A percentile compares a stretch with the other conserved stretches of the same genome.
Conservation (phyloP, 2,888 invertebrate genomes). For the Hypolimnas misippus region DNA sequence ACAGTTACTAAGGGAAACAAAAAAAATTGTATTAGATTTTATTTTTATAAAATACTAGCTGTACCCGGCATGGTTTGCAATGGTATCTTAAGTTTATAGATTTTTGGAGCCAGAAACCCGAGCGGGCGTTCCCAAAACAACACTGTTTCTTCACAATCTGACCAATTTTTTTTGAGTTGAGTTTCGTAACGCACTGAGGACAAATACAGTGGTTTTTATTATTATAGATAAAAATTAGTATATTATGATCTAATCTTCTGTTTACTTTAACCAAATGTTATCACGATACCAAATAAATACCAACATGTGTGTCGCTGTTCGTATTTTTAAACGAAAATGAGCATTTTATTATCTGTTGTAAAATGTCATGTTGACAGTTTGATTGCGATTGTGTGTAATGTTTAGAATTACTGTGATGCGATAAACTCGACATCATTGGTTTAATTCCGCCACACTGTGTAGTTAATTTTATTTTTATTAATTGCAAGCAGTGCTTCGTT, state of each 20-base stretch:
- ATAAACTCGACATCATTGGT: conserved; percentile 21
- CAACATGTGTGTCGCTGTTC: conserved; percentile 12
- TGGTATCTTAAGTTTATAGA: too few relatives aligned
- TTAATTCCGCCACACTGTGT: conserved; percentile 4
- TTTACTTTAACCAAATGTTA: not conserved
- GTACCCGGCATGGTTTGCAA: too few relatives aligned
- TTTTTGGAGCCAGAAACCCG: too few relatives aligned
- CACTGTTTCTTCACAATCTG: too few relatives aligned
- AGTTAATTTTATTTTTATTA: conserved; percentile 4
- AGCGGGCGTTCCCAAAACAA: too few relatives aligned
- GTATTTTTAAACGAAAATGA: conserved; percentile 10
- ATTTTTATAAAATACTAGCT: too few relatives aligned
- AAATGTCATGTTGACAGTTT: conserved; percentile 28
- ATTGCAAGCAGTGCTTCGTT: not conserved
- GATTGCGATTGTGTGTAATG: conserved; percentile 31
- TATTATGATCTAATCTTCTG: not conserved
- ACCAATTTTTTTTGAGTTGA: too few relatives aligned
- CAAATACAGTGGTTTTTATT: too few relatives aligned
- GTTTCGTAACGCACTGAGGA: too few relatives aligned
- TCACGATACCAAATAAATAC: not conserved
- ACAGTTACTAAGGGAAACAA: too few relatives aligned
- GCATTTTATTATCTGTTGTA: conserved; percentile 33
- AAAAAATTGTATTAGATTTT: too few relatives aligned
- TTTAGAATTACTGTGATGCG: conserved; percentile 30
- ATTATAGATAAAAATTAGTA: not conserved